Evolutionary conservation across 2,888 invertebrate genomes (phyloP), one percentile per base, ranked within the genome.

Genomic region (Bursaphelenchus okinawaensis): DNA sequence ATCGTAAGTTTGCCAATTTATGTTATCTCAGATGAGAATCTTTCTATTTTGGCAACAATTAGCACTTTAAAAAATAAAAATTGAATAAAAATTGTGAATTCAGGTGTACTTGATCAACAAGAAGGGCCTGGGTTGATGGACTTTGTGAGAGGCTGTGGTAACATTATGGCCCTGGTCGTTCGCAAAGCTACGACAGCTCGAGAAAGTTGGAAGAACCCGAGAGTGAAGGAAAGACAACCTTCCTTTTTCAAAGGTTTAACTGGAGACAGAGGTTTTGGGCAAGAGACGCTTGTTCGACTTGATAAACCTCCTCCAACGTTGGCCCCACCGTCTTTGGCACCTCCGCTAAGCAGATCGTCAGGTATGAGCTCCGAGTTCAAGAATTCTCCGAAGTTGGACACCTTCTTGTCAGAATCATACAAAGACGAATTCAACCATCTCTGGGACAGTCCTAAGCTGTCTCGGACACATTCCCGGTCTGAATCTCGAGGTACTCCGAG

Each of bases 101-200:
- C 58, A 69, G 72, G 67, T 50, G 61, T 69, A 8, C 63, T 74
- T 4, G 58, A 69, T 20, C 74, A 71, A 9, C 61, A 63, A 27
- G 58, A 69, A 9, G 74, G 74, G 0, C 73, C 73, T 2, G 74
- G 74, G 4, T 52, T 74, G n/a, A 65, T 69, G 6, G 59, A 51
- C 6, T 28, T 52, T 51, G 26, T 54, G 16, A 28, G 27, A 24
- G 7, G n/a, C 9, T 7, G 28, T n/a, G 61, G 59, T 7, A 27
- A 26, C 12, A 63, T 63, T 50, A 29, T 63, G 27, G n/a, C 57
- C 6, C 50, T 63, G 61, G 20, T 58, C 0, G 57, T 57, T n/a
- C 1, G 40, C 12, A 40, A 40, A 4, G 40, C 40, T 12, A 40
- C 40, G 16, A 12, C 40, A n/a, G n/a, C 12, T n/a, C 40, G 40